Base-by-base conservation (phyloP, 2,888 invertebrate species). In the Drosophila incognita region DNA sequence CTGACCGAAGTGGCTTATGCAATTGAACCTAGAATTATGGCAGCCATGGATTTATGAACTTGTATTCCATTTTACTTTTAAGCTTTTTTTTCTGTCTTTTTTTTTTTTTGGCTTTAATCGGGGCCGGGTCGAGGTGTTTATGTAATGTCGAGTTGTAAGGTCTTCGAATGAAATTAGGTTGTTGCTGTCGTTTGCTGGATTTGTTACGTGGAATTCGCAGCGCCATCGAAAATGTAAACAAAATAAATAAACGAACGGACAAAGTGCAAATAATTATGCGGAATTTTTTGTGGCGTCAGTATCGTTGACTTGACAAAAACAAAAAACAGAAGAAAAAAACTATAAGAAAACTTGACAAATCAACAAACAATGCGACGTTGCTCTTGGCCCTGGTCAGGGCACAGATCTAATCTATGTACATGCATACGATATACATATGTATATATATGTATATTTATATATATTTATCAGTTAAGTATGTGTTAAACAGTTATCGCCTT, bases 201-300 rank as follows among this genome's bases (percentile, higher is more conserved):
- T 71, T 72, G 59, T 80, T 79, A 73, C 57, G 77, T 66, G 68
- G 73, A 81, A 80, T 78, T 76, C 68, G 81, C 81, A 82, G 69
- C 73, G 83, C 71, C 75, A 71, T 38, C 72, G 35, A 76, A 80
- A 24, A 76, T 64, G 66, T 61, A 75, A 67, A 64, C 62, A 80
- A 65, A 52, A 67, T 29, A 79, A 78, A 67, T 40, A 46, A 65
- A 46, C 40, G 21, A 59, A 27, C 40, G 64, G 42, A 36, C 77
- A 81, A 76, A 73, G 81, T 81, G 63, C 81, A 79, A 79, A 81
- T 76, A 81, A 76, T 76, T 76, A 79, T 73, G 51, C 65, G 72
- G 76, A 72, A 72, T 72, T 69, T 70, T 64, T 71, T 67, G 31
- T 66, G 66, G 36, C 76, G 62, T 71, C 71, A 71, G 40, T 62